These are phyloP conservation scores for Nezara viridula DNA, from an alignment of 2,888 invertebrate genomes.

Conservation along the genomic window DNA sequence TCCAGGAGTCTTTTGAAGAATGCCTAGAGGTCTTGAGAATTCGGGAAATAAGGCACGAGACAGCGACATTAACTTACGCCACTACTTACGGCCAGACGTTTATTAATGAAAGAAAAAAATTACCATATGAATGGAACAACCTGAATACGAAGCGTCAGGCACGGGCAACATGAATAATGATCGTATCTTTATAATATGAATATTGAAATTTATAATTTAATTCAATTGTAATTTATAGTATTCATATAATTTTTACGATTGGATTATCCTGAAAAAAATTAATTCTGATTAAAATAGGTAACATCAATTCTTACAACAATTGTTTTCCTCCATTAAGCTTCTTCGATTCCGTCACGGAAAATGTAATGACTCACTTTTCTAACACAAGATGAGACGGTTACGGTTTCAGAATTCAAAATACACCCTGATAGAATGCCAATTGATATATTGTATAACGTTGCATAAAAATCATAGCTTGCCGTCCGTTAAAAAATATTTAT, in stretches of 20 bases:
- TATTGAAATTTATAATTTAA: background rate
- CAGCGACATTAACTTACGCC: background rate
- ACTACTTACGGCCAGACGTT: background rate
- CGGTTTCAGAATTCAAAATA: background rate
- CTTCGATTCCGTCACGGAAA: background rate
- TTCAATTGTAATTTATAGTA: no score
- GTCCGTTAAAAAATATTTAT: background rate
- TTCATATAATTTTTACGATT: no score
- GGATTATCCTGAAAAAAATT: no score
- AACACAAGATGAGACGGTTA: background rate
- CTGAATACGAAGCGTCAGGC: background rate
- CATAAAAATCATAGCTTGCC: background rate
- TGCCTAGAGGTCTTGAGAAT: background rate
- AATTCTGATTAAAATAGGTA: no score
- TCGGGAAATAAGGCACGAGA: background rate
- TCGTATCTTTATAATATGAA: background rate
- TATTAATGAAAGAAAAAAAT: constrained; percentile 28
- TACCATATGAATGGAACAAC: constrained; percentile 19
- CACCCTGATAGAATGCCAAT: background rate
- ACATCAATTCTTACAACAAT: no score
- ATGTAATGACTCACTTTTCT: background rate
- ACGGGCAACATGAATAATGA: background rate
- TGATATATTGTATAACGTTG: background rate
- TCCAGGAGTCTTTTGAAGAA: background rate
- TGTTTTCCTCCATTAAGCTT: background rate